Evolutionary conservation across 2,888 invertebrate species (phyloP), one percentile per base, ranked within the genome.

Genomic region (Latheticus oryzae): DNA sequence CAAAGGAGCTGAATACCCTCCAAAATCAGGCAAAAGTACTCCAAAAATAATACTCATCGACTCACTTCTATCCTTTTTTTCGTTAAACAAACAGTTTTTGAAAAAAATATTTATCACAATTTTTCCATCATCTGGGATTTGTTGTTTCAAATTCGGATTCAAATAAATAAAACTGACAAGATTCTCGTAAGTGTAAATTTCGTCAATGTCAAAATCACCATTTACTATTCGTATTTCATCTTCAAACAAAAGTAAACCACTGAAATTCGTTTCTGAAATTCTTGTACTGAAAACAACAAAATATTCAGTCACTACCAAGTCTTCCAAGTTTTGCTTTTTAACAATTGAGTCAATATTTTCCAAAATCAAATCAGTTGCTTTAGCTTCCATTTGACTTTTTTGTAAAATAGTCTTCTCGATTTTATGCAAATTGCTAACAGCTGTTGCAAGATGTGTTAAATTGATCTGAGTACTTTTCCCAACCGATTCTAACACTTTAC

Each of bases 261-360:
- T 38, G 23, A 38, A 38, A 12, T 38, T 38, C 11, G 38, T 38
- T 5, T 11, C 12, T 23, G 21, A 11, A 2, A 19, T 23, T 21
- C 23, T 23, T 12, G 19, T 8, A 8, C 16, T 19, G 4, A 19
- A 11, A 3, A 38, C 7, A 5, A 8, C 4, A 12, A 38, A 38
- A 11, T 21, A 23, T n/a, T 38, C 38, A 5, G 5, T 17, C 1
- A 17, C 7, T 2, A 24, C 24, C n/a, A n/a, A n/a, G 7, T 24
- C 24, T 11, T 5, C 11, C 5, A 3, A 12, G 13, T 32, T 32
- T 9, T 32, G 3, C 7, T 45, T 45, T 16, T 17, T 7, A 15
- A 9, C 5, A 12, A 84, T 78, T 57, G 78, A 77, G 66, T 82
- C 84, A 26, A 85, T 76, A 5, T 83, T 80, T 66, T 85, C 84